Percentiles rank a stretch among this genome's conserved stretches.
Evolutionary conservation across 2,797 vertebrate species (phyloP).

Genomic region (Simalia tracyae): DNA sequence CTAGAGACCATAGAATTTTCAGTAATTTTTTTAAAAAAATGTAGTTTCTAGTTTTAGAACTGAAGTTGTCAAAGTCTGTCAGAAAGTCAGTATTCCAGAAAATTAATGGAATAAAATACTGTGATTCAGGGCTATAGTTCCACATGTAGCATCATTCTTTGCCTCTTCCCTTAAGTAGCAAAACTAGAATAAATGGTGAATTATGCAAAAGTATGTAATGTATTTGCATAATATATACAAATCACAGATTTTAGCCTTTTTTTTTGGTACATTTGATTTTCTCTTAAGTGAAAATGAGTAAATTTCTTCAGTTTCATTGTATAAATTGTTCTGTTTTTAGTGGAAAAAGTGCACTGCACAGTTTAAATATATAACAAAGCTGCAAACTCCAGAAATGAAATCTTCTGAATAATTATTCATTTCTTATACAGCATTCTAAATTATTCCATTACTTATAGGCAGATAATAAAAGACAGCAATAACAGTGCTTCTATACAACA

Average conservation of each 20-base stretch:
- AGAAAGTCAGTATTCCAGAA: background rate
- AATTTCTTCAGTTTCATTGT: background rate
- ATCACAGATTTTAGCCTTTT: too few species aligned
- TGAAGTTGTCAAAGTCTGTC: background rate
- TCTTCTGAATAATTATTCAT: background rate
- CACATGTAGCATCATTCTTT: background rate
- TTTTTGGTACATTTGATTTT: background rate
- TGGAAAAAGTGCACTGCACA: background rate
- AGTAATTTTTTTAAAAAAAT: background rate
- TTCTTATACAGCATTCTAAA: background rate
- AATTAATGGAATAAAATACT: background rate
- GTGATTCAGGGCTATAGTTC: background rate
- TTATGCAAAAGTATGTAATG: background rate
- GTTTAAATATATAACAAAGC: background rate
- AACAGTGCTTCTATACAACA: background rate
- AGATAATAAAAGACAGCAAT: background rate
- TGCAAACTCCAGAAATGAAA: background rate
- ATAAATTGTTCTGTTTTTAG: background rate
- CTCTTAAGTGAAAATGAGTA: background rate
- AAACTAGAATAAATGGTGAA: background rate
- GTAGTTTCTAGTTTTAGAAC: background rate
- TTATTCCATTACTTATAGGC: background rate
- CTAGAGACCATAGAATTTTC: background rate
- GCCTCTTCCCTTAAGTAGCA: background rate
- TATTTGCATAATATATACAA: too few species aligned